Base-by-base conservation (phyloP, 2,888 invertebrate genomes). In the Agapostemon virescens region DNA sequence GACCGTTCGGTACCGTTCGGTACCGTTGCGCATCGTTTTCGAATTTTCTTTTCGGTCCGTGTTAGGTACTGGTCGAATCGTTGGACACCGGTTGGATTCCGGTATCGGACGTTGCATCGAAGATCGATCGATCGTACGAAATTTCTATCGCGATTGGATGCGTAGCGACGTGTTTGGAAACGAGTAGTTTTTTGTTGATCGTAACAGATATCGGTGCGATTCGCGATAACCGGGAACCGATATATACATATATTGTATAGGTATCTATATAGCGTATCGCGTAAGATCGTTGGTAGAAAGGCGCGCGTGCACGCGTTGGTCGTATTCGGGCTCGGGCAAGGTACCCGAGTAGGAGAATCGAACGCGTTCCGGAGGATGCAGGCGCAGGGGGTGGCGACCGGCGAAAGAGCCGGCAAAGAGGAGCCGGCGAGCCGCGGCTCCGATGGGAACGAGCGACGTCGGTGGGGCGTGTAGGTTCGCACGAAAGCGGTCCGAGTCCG, bases 291-390 rank as follows among this genome's bases (percentile, higher is more conserved):
- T 58, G 30, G 30, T 20, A 30, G 23, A 49, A 17, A 45, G 49
- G 13, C 30, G 49, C 11, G 9, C 1, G 40, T 40, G 40, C 3
- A 40, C 4, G 33, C 33, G n/a, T 49, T 11, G n/a, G 49, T n/a
- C 49, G 49, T 30, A 30, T 58, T 63, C 36, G n/a, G 36, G 72
- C 55, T 74, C 72, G 58, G 55, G 81, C 69, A 68, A 70, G 74
- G 81, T n/a, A n/a, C n/a, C n/a, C n/a, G n/a, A n/a, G 26, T 74
- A 68, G 40, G 64, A 64, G 81, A 74, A 77, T 82, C 82, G 66
- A 72, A 75, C 42, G 68, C 76, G 82, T 82, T 83, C 75, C 77
- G 75, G 61, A 69, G 75, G 77, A 77, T 64, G 69, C 73, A 81
- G 66, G 72, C 58, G 69, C 75, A 81, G 66, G 72, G 81, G 66